Evolutionary conservation across 1,140 invertebrate genomes (phyloP).

Genomic region (Lethrus apterus): DNA sequence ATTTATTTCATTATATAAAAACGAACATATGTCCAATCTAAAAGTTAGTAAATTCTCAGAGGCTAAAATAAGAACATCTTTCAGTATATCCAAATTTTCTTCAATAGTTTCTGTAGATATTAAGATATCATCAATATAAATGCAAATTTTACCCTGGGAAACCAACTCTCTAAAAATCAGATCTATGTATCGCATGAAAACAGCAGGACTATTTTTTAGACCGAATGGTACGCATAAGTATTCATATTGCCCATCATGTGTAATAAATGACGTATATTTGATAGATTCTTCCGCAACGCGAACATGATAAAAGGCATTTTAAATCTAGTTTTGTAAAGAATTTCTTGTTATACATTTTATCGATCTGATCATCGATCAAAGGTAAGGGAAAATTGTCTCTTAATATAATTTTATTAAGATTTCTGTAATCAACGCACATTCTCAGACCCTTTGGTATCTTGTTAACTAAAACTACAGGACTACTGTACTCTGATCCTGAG

Average conservation of each 20-base stretch:
- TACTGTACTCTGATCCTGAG: conserved; percentile 24
- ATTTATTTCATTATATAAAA: conserved; percentile 8
- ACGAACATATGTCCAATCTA: conserved; percentile 15
- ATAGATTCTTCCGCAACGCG: conserved; percentile 13
- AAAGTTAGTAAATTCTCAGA: conserved; percentile 4
- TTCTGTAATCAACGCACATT: conserved; percentile 48
- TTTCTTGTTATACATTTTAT: conserved; percentile 22
- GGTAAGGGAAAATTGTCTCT: conserved; percentile 35
- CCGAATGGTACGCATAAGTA: conserved; percentile 16
- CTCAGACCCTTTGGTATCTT: conserved; percentile 27
- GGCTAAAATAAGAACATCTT: conserved; percentile 15
- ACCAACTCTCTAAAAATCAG: conserved; percentile 11
- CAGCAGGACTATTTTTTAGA: conserved; percentile 8
- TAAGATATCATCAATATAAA: conserved; percentile 26
- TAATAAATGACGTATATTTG: conserved; percentile 14
- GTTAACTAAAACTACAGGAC: conserved; percentile 25
- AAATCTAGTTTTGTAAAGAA: conserved; percentile 28
- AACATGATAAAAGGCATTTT: conserved; percentile 12
- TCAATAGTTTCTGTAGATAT: conserved; percentile 17
- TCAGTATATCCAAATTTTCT: conserved; percentile 21
- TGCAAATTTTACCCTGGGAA: conserved; percentile 1
- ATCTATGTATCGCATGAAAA: conserved; percentile 15
- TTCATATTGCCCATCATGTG: conserved; percentile 13
- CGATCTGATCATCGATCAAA: conserved; percentile 35
- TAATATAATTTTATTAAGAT: conserved; percentile 39